Evolutionary conservation across 2,797 vertebrate genomes (phyloP), one percentile per base, ranked within the genome.

Genomic region (Darevskia mixta): DNA sequence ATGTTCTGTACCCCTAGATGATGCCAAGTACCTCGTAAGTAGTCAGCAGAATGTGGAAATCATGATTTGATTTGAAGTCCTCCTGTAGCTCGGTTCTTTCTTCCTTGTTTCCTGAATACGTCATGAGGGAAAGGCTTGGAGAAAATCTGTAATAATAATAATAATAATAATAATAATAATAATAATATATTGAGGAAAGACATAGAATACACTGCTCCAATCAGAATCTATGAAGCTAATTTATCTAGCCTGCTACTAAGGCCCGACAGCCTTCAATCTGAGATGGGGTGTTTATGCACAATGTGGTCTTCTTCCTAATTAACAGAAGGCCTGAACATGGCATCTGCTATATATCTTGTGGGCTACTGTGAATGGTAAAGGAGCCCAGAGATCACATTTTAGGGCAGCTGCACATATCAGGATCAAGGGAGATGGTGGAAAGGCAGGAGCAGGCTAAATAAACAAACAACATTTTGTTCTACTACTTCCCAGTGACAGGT

Each of bases 41-140:
- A 8, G 98, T 98, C 90, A 99, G 97, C 78, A 99, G 93, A 35
- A 97, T 96, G n/a, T 95, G 92, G 89, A 98, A 98, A 75, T 75
- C 32, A 69, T 88, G 67, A 1, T 86, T 85, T 45, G 92, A 83
- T 1, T 86, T 95, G 32, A 98, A 82, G 27, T 97, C 93, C 82
- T 87, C 95, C 94, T 98, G 98, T 55, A 98, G 94, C 88, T 94
- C 95, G 20, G 96, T 94, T 81, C 98, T 96, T 87, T 95, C 97
- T 38, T 98, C 97, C 92, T 98, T 99, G 95, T 97, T 96, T 78
- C 98, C 99, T 35, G 94, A 64, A 32, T 99, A 99, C 3, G 93
- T 95, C 84, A 98, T 61, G 77, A 98, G 97, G 45, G 92, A 97
- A 93, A 99, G 96, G 79, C 95, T 92, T 0, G 98, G 98, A 86